A percentile compares a stretch with the other conserved stretches of the same genome.
These are phyloP conservation scores for Climacteris rufus DNA, from an alignment of 2,113 vertebrate genomes.

Conservation along the genomic window DNA sequence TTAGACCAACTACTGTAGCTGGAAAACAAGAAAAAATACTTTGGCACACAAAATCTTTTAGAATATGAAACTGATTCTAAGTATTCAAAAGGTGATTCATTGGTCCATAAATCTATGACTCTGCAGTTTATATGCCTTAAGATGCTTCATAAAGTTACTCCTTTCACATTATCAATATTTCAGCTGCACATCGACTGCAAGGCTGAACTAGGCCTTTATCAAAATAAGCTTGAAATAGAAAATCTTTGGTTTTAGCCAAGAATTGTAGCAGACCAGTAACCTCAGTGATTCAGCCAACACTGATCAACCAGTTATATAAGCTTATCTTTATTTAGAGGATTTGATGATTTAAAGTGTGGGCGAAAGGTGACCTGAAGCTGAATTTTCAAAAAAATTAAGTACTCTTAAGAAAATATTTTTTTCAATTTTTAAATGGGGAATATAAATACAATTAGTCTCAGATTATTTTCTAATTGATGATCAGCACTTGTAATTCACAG, in stretches of 20 bases:
- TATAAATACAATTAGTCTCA: not conserved
- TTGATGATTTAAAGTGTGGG: not conserved
- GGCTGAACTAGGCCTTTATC: not conserved
- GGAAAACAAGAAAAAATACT: not conserved
- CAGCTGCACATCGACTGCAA: not conserved
- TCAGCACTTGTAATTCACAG: not conserved
- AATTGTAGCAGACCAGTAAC: not conserved
- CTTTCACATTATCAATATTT: not conserved
- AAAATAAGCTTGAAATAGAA: not conserved
- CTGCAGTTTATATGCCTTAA: not conserved
- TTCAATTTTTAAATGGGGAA: not conserved
- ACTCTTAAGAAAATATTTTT: not conserved
- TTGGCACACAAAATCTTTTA: not conserved
- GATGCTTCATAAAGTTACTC: not conserved
- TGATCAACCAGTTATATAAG: not conserved
- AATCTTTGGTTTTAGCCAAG: not conserved
- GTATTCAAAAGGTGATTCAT: not conserved
- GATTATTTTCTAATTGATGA: not conserved
- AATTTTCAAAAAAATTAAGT: not conserved
- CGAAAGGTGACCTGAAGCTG: not conserved
- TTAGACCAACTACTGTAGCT: not conserved
- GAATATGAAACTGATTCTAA: not conserved
- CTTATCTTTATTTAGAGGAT: not conserved
- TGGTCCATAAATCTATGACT: not conserved
- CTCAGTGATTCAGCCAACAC: not conserved